A percentile compares a stretch with the other conserved stretches of the same genome.
Conservation (phyloP, 2,888 invertebrate species). For the Dicranocentrus wangi region DNA sequence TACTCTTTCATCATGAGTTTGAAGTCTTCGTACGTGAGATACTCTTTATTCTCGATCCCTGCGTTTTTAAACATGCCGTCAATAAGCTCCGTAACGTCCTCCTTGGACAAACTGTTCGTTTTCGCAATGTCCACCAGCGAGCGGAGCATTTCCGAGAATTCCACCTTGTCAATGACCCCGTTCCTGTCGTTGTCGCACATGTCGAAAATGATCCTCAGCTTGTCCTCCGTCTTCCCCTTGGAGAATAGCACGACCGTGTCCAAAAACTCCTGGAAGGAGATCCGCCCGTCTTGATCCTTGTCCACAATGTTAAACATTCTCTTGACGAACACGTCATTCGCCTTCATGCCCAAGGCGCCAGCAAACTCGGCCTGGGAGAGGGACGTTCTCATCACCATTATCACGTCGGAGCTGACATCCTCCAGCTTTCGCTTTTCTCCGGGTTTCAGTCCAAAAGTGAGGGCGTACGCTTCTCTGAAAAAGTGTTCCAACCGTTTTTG, state of each 20-base stretch:
- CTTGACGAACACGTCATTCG: conserved; percentile 94
- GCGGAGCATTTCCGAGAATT: conserved; percentile 93
- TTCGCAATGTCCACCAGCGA: conserved; percentile 94
- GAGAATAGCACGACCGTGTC: conserved; percentile 95
- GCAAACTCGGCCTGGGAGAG: conserved; percentile 94
- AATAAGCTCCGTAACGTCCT: conserved; percentile 89
- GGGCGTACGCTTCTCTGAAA: conserved; percentile 95
- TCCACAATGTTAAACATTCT: conserved; percentile 99
- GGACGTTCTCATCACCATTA: conserved; percentile 94
- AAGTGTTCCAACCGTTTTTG: conserved; percentile 94
- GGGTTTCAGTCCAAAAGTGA: conserved; percentile 91
- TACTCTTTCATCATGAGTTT: conserved; percentile 97
- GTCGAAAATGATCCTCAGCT: conserved; percentile 93
- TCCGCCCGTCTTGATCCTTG: conserved; percentile 92
- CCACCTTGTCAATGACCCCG: conserved; percentile 94
- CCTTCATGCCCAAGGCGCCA: conserved; percentile 94
- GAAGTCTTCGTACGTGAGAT: conserved; percentile 91
- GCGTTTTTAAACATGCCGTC: conserved; percentile 96
- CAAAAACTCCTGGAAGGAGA: conserved; percentile 93
- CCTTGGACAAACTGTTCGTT: conserved; percentile 91
- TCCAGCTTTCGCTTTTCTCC: conserved; percentile 87
- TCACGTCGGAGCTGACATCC: conserved; percentile 79
- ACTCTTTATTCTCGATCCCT: conserved; percentile 91
- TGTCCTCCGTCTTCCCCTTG: conserved; percentile 93
- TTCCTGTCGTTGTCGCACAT: conserved; percentile 98